A percentile compares a stretch with the other conserved stretches of the same genome.
phyloP scores from a whole-genome alignment of 2,888 invertebrate genomes.

The Tyria jacobaeae region DNA sequence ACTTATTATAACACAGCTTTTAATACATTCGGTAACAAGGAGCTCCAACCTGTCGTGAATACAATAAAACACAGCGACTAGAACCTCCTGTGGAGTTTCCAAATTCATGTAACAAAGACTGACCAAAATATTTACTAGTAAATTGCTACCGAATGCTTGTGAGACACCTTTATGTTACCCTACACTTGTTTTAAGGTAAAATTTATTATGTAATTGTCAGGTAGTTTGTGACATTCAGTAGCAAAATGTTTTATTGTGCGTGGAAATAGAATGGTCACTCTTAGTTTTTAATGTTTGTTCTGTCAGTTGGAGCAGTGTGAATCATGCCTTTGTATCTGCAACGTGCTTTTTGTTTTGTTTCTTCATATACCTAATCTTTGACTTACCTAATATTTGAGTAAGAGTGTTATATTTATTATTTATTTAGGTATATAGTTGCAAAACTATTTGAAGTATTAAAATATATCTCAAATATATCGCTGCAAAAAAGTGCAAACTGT shows the following conservation, averaged over 20 bases:
- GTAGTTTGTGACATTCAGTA: constrained; percentile 29
- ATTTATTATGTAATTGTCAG: constrained; percentile 49
- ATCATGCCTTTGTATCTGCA: constrained; percentile 29
- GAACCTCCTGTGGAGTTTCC: constrained; percentile 40
- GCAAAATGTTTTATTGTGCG: constrained; percentile 14
- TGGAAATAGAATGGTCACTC: constrained; percentile 6
- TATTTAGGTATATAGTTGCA: neutral
- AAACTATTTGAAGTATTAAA: too few species aligned
- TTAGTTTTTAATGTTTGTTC: constrained; percentile 13
- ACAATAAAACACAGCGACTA: constrained; percentile 22
- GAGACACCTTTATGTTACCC: constrained; percentile 9
- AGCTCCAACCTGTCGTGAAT: constrained; percentile 27
- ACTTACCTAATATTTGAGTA: too few species aligned
- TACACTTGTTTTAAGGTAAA: constrained; percentile 50
- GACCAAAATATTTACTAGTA: constrained; percentile 78
- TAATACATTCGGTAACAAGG: constrained; percentile 2
- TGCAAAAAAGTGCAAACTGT: too few species aligned
- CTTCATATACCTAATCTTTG: neutral
- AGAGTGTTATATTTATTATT: neutral
- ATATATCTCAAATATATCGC: too few species aligned
- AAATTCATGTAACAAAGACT: constrained; percentile 53
- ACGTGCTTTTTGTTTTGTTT: neutral
- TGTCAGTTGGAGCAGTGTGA: constrained; percentile 23
- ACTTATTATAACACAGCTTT: constrained; percentile 9
- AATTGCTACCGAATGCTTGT: constrained; percentile 48